Percentiles rank a stretch among this genome's conserved stretches.
These are phyloP conservation scores for Achroia grisella DNA, from an alignment of 1,140 invertebrate genomes.

Conservation along the genomic window DNA sequence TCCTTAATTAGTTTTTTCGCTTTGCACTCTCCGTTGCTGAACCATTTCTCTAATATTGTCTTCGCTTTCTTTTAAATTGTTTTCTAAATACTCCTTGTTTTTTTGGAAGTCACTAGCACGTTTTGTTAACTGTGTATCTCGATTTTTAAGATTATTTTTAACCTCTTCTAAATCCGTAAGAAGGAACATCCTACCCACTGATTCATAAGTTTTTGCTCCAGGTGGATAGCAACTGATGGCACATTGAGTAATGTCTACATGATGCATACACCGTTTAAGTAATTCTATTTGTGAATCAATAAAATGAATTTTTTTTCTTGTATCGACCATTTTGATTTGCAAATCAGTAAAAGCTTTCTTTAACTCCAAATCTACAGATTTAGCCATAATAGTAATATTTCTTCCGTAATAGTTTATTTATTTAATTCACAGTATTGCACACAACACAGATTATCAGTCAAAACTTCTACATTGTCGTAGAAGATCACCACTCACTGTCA, in stretches of 20 bases:
- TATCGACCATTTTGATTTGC: slow-evolving; percentile 88
- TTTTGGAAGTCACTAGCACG: slow-evolving; percentile 84
- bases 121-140: slow-evolving; percentile 76
- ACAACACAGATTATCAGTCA: no score
- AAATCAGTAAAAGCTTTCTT: slow-evolving; percentile 87
- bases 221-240: slow-evolving; percentile 74
- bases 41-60: slow-evolving; percentile 90
- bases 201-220: slow-evolving; percentile 84
- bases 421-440: no score
- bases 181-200: slow-evolving; percentile 90
- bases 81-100: slow-evolving; percentile 84
- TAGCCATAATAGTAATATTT: slow-evolving; percentile 46
- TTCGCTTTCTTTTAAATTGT: slow-evolving; percentile 87
- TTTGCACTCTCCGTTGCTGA: slow-evolving; percentile 77
- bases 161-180: slow-evolving; percentile 79
- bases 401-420: no score
- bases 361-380: slow-evolving; percentile 72
- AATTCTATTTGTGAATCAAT: slow-evolving; percentile 86
- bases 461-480: no score
- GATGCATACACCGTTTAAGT: slow-evolving; percentile 80
- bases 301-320: slow-evolving; percentile 85
- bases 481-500: no score
- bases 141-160: slow-evolving; percentile 77
- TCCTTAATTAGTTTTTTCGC: slow-evolving; percentile 26
- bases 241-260: slow-evolving; percentile 81